Evolutionary conservation across 2,888 invertebrate species (phyloP).

Genomic region (Lochmaea crataegi): DNA sequence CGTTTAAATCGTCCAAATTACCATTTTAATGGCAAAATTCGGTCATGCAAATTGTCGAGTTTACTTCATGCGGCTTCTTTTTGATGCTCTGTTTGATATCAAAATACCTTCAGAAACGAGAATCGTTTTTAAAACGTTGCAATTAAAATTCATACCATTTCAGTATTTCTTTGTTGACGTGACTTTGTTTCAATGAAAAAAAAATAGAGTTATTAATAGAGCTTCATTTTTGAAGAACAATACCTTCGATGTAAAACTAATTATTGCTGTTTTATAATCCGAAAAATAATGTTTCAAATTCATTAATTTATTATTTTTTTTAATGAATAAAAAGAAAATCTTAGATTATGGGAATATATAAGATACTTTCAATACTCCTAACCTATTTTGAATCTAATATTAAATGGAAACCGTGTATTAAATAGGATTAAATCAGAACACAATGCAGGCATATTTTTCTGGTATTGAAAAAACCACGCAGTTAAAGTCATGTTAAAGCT

Average conservation of each 20-base stretch:
- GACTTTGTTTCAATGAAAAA: neutral
- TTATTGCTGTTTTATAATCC: neutral
- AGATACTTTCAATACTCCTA: no score
- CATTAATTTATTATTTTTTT: neutral
- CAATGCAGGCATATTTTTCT: no score
- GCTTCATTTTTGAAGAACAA: neutral
- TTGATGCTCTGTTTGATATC: conserved; percentile 4
- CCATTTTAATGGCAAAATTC: conserved; percentile 34
- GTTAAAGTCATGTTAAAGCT: no score
- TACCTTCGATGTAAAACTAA: neutral
- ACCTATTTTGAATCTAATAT: no score
- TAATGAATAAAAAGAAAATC: no score
- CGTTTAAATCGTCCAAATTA: conserved; percentile 32
- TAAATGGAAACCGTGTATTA: no score
- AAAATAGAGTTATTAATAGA: neutral
- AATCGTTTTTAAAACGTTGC: neutral
- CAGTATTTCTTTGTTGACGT: conserved; percentile 1
- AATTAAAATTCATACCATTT: conserved; percentile 4
- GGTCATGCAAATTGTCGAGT: conserved; percentile 30
- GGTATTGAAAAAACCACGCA: no score
- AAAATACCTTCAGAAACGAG: neutral
- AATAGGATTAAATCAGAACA: no score
- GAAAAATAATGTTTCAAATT: neutral
- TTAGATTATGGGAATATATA: no score
- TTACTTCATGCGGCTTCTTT: conserved; percentile 24